Evolutionary conservation across 2,113 vertebrate species (phyloP).

Genomic region (Saguinus imperator): DNA sequence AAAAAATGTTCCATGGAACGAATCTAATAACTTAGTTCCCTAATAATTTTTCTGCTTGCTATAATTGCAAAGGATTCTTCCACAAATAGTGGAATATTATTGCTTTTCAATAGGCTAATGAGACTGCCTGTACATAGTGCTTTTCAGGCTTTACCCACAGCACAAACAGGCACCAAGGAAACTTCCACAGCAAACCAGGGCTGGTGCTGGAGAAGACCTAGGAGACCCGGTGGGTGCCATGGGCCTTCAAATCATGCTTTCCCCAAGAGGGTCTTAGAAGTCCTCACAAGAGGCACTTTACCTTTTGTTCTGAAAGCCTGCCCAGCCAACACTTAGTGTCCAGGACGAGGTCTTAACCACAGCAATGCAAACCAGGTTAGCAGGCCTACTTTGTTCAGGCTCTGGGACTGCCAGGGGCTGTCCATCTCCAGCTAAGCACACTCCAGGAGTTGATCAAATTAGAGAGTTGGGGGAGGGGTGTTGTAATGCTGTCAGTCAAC

Average conservation of each 20-base stretch:
- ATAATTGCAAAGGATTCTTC: conserved; percentile 53
- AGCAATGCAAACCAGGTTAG: neutral
- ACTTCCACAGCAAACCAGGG: neutral
- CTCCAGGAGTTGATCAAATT: neutral
- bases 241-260: neutral
- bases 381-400: neutral
- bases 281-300: neutral
- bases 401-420: neutral
- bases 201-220: neutral
- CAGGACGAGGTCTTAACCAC: neutral
- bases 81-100: neutral
- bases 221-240: neutral
- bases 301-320: neutral
- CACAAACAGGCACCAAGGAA: neutral
- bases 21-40: conserved; percentile 58
- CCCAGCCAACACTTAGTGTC: neutral
- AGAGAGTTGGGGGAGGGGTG: neutral
- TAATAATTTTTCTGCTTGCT: conserved; percentile 30
- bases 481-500: conserved; percentile 38
- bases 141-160: neutral
- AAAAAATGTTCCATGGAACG: neutral
- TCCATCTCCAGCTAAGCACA: neutral
- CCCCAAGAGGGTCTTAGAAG: neutral
- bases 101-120: neutral
- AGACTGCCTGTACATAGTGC: neutral